phyloP scores from a whole-genome alignment of 2,888 invertebrate genomes.

The Lordiphosa fenestrarum region DNA sequence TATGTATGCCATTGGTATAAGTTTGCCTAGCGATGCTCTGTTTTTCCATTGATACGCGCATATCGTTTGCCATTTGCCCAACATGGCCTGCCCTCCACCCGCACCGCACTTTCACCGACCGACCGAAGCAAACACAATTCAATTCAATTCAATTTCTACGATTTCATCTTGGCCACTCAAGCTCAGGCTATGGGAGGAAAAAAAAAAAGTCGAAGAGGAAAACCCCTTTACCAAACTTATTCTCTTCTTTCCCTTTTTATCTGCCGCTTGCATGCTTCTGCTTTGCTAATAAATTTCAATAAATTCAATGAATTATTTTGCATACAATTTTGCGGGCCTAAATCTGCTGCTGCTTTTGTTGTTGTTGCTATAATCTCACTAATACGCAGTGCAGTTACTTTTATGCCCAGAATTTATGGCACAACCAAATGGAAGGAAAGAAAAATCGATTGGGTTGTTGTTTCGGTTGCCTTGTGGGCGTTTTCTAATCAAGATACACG shows the following conservation, averaged over 20 bases:
- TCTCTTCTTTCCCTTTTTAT: slow-evolving; percentile 7
- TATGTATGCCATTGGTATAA: slow-evolving; percentile 63
- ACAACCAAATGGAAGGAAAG: neutral
- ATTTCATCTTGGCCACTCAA: slow-evolving; percentile 60
- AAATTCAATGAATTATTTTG: slow-evolving; percentile 70
- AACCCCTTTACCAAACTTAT: slow-evolving; percentile 14
- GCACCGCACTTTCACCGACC: neutral
- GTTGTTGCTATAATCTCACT: slow-evolving; percentile 45
- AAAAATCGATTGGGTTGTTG: slow-evolving; percentile 6
- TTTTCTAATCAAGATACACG: slow-evolving; percentile 14
- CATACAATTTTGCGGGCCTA: slow-evolving; percentile 36
- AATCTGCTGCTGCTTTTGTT: slow-evolving; percentile 18
- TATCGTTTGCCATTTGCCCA: slow-evolving; percentile 64
- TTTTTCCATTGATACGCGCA: slow-evolving; percentile 66
- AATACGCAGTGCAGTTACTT: slow-evolving; percentile 50
- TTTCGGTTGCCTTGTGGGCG: slow-evolving; percentile 7
- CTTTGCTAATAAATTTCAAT: slow-evolving; percentile 68
- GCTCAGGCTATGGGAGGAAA: slow-evolving; percentile 5
- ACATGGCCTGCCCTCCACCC: slow-evolving; percentile 2
- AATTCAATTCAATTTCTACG: slow-evolving; percentile 70
- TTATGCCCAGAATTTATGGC: slow-evolving; percentile 42
- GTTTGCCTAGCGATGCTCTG: slow-evolving; percentile 54
- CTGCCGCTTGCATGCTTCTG: slow-evolving; percentile 21
- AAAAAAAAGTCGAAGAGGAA: slow-evolving; percentile 5
- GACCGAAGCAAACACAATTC: slow-evolving; percentile 48